Base-by-base conservation (phyloP, 2,888 invertebrate species). In the Hypomecis atomaria region DNA sequence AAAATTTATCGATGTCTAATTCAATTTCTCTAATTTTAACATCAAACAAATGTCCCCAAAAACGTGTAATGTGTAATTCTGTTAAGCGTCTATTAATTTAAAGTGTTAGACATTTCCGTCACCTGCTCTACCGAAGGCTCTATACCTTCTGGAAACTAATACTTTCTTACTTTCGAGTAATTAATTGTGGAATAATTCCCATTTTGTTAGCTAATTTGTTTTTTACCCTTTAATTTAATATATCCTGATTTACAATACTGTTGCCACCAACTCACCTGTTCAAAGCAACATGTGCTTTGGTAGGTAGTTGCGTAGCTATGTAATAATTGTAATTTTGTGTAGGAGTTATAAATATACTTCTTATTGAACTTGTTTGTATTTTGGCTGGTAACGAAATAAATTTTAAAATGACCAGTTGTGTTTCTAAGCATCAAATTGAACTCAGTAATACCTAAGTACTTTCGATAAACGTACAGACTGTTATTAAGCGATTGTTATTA, bases 231-330 rank as follows among this genome's bases (percentile, higher is more conserved):
- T 50, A 10, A 44, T 49, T 11, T 55, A 34, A 56, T 47, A 38
- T n/a, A 53, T 9, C 6, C 5, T 47, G 37, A 8, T 42, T 36
- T 62, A 48, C 33, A 34, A 40, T 44, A 11, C 38, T 38, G 34
- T 11, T 33, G n/a, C 13, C 37, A 44, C 4, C n/a, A 6, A 6
- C 4, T 40, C 69, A 70, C 70, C 67, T 70, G 67, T 53, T 61
- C 5, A 10, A 23, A 42, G 49, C 9, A 10, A 47, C 47, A 47
- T 34, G 40, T 54, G 47, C 34, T 45, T 34, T 44, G 6, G 6
- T 23, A 23, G 23, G 23, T 23, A 23, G 23, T 23, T 23, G 23
- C 23, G 23, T 23, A 23, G 23, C 23, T 3, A 23, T 23, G 23
- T 23, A 23, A 23, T 23, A 23, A 23, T 23, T 23, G 23, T 23